A percentile compares a stretch with the other conserved stretches of the same genome.
Evolutionary conservation across 37 sponge, comb jelly and placozoan species (phyloP).

Genomic region (Diacarnus erythraeanus): DNA sequence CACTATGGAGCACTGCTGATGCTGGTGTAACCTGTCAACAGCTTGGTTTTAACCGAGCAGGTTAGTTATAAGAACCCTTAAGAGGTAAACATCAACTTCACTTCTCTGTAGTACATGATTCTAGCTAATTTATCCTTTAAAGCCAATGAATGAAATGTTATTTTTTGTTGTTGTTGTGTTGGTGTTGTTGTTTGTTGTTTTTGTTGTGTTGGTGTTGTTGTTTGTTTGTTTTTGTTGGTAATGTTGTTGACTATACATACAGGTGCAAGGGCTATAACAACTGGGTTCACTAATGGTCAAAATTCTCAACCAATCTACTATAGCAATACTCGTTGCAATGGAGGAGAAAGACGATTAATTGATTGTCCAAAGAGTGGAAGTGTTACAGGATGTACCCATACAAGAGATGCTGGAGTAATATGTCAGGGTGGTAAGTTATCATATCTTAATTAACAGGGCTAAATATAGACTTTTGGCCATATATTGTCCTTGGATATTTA

Average conservation of each 20-base stretch:
- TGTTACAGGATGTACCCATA: not conserved
- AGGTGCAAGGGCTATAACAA: not conserved
- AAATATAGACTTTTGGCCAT: not conserved
- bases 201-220: too few relatives aligned
- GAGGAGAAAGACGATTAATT: not conserved
- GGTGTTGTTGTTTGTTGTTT: too few relatives aligned
- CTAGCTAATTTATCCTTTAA: too few relatives aligned
- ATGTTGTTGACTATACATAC: too few relatives aligned
- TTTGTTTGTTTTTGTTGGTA: too few relatives aligned
- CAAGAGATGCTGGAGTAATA: constrained; percentile 5
- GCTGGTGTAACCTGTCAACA: constrained; percentile 1
- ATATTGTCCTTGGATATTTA: too few relatives aligned
- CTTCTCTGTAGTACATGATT: too few relatives aligned
- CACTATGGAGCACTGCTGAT: not conserved
- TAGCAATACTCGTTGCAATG: not conserved
- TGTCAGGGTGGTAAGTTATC: not conserved
- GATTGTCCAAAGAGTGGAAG: not conserved
- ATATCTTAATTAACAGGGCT: not conserved
- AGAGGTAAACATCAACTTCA: too few relatives aligned
- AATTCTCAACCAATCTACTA: not conserved
- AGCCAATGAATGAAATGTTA: too few relatives aligned
- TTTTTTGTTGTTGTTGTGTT: too few relatives aligned
- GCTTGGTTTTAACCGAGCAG: not conserved
- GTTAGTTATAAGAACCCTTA: not conserved
- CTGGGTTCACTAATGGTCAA: not conserved